Base-by-base conservation (phyloP, 2,888 invertebrate species). In the Pseudanteris insignis region DNA sequence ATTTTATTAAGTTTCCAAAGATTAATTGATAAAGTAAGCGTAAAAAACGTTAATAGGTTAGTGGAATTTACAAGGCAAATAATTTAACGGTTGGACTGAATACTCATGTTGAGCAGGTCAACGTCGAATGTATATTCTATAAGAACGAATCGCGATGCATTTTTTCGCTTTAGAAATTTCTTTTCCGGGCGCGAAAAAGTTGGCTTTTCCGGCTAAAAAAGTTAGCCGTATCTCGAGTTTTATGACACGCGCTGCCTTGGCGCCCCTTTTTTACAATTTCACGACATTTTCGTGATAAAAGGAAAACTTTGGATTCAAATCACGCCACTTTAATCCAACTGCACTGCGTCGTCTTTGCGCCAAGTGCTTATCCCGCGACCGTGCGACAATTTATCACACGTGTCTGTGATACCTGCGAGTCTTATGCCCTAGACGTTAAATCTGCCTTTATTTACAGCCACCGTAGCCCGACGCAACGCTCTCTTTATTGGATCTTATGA, bases 291-390 rank as follows among this genome's bases (percentile, higher is more conserved):
- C 46, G 61, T 55, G 61, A 61, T 61, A 61, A 61, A 61, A 61
- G 55, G 46, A 50, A 61, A 61, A 61, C 61, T 61, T 61, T 61
- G 62, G 53, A 62, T 57, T 57, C 63, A 53, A 63, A 63, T 63
- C 63, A 63, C 63, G 63, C 63, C 40, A 63, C 63, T 63, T 63
- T 63, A 63, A 63, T 58, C 57, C 63, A 53, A 63, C 63, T 63
- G 62, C 62, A 57, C 62, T 62, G 63, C 63, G 62, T 47, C 63
- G 63, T 63, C 63, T 58, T 63, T 58, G 63, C 58, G 58, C 63
- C 63, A 58, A 63, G 59, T 63, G 63, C 63, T 63, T 59, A 58
- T 63, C 63, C 63, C 63, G 29, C 44, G 43, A 54, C 44, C 63
- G 58, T 50, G 58, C 58, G 9, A 59, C 54, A 54, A 63, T 63